Base-by-base conservation (phyloP, 2,888 invertebrate species). In the Lasius fuliginosus region DNA sequence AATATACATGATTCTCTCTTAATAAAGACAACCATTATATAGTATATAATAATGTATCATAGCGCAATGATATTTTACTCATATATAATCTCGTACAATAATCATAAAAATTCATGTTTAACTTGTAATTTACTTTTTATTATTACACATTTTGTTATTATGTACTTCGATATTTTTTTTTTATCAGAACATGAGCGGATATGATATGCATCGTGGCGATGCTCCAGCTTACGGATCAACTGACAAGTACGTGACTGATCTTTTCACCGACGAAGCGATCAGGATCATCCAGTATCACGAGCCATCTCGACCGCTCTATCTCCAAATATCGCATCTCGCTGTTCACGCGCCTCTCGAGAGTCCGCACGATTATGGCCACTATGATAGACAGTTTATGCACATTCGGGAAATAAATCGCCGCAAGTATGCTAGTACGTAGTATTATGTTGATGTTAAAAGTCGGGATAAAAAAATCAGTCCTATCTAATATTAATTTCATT, bases 281-380 rank as follows among this genome's bases (percentile, higher is more conserved):
- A 95, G 96, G 75, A 96, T 97, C 6, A 97, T 97, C 83, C 94
- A 95, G 15, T 92, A 95, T 0, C 97, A 97, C 90, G 96, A 97
- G 85, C 91, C 92, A 0, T 93, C 95, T 56, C 94, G 95, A 12
- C 98, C 99, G 0, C 95, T 99, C 77, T 98, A 98, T 92, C 95
- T 99, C 83, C 97, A 98, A 95, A 93, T 99, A 75, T 96, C 97
- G 0, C 98, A 98, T 94, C 96, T 97, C 73, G 98, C 98, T 0
- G 97, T 98, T 0, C 99, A 99, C 94, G 96, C 97, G 0, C 98
- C 96, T 1, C 95, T 96, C 0, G 97, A 97, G 73, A 96, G 97
- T 15, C 96, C 96, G 0, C 94, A 97, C 68, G 97, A 98, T 92
- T 97, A 96, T 0, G n/a, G 23, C 30, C 27, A 27, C 4, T 85